Base-by-base conservation (phyloP, 2,888 invertebrate species). In the Mythimna impura region DNA sequence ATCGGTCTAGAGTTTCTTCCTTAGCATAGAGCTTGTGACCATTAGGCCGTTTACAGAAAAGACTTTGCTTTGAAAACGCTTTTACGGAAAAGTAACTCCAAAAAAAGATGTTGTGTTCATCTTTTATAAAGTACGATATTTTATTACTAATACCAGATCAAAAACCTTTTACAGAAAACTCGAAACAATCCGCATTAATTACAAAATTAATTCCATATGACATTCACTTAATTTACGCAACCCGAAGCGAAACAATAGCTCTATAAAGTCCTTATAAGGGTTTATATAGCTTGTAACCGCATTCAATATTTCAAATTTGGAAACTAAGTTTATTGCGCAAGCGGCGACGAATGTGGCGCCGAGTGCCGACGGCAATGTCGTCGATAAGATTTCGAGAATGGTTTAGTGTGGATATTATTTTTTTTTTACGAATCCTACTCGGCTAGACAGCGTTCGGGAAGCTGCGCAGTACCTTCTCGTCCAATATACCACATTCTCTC, bases 241-340 rank as follows among this genome's bases (percentile, higher is more conserved):
- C 66, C 25, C 25, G 30, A 57, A 30, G 30, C 47, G 70, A 85
- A 74, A 89, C 90, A 90, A 90, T 88, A 83, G 86, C 40, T 47
- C 57, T 67, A 65, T 77, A 68, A 73, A 80, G 67, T 68, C 71
- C 92, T 78, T 90, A 92, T 91, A 88, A 89, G 90, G 92, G 84
- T 86, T 89, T 91, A 90, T 91, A 90, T 87, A 89, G 88, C 88
- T 90, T 83, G 83, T 86, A 91, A 91, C 90, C 89, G 70, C 87
- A 92, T 93, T 91, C 90, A 91, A 93, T 94, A 91, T 90, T 91
- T 93, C 93, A 92, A 92, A 94, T 94, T 94, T 93, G 93, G 94
- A 90, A 94, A 93, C 89, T 84, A 67, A 80, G 73, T 65, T 69
- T 64, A 81, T 94, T 94, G 93, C 93, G 94, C 91, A 94, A 94